Percentiles rank a stretch among this genome's conserved stretches.
Evolutionary conservation across 2,797 vertebrate genomes (phyloP).

Genomic region (Novumbra hubbsi): DNA sequence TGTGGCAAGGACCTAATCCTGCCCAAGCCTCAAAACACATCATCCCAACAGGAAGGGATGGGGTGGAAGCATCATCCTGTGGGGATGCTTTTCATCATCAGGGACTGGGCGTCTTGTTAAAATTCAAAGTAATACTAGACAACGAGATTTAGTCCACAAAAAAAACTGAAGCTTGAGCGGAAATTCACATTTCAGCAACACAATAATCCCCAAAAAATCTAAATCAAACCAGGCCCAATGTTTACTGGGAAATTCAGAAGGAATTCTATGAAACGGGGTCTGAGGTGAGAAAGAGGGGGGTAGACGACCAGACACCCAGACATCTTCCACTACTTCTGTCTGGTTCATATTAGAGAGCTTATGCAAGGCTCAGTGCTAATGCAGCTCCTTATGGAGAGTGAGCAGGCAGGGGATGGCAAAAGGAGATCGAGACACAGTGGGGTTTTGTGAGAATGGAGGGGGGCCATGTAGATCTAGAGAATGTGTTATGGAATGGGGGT

Average conservation of each 20-base stretch:
- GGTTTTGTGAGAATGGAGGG: background rate
- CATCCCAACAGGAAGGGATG: too few species aligned
- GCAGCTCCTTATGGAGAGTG: conserved; percentile 17
- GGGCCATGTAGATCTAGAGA: background rate
- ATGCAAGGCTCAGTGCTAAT: conserved; percentile 41
- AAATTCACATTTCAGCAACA: too few species aligned
- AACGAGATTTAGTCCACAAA: too few species aligned
- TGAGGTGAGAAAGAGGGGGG: conserved; percentile 15
- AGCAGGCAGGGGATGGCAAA: background rate
- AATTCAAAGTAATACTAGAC: too few species aligned
- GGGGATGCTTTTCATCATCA: too few species aligned
- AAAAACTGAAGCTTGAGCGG: too few species aligned
- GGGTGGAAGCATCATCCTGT: too few species aligned
- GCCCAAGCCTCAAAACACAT: too few species aligned
- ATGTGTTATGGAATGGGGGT: background rate
- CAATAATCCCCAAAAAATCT: too few species aligned
- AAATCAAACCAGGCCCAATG: conserved; percentile 4
- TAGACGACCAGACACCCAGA: conserved; percentile 23
- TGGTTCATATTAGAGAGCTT: conserved; percentile 44
- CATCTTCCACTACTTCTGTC: conserved; percentile 17
- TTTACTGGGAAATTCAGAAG: conserved; percentile 31
- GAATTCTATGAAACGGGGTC: conserved; percentile 28
- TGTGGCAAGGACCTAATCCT: too few species aligned
- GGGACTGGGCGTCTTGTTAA: too few species aligned
- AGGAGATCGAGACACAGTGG: conserved; percentile 10